These are phyloP conservation scores for Carollia perspicillata DNA, from an alignment of 2,113 vertebrate species.

Conservation along the genomic window DNA sequence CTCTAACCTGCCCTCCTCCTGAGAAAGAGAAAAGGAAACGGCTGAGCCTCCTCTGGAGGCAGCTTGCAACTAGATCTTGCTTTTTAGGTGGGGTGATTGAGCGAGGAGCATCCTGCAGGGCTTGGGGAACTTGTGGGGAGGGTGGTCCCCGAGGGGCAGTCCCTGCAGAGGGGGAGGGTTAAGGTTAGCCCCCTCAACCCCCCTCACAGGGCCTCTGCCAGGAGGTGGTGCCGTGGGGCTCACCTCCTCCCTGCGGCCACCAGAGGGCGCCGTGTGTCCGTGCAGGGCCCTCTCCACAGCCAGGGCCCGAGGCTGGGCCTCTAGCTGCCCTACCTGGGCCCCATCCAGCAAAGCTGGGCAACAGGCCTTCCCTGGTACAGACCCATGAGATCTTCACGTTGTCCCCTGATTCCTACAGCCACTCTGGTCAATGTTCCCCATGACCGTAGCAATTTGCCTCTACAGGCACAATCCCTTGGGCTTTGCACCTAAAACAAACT, in stretches of 20 bases:
- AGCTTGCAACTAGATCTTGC: background rate
- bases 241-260: background rate
- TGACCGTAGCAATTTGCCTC: background rate
- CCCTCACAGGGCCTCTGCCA: background rate
- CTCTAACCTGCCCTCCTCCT: background rate
- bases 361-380: background rate
- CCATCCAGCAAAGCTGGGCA: background rate
- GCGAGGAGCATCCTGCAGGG: background rate
- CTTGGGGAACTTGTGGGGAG: too few relatives aligned
- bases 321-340: background rate
- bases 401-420: background rate
- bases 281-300: accelerated
- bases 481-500: background rate
- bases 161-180: background rate
- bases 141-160: background rate
- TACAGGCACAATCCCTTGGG: background rate
- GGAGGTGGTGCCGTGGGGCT: accelerated
- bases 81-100: background rate
- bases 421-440: background rate
- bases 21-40: background rate
- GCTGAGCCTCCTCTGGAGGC: background rate
- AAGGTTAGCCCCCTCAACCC: too few relatives aligned
- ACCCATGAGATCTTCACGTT: background rate
- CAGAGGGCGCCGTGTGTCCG: constrained; percentile 12
- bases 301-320: background rate